Conservation (phyloP, 2,113 vertebrate species). For the Silurus asotus region DNA sequence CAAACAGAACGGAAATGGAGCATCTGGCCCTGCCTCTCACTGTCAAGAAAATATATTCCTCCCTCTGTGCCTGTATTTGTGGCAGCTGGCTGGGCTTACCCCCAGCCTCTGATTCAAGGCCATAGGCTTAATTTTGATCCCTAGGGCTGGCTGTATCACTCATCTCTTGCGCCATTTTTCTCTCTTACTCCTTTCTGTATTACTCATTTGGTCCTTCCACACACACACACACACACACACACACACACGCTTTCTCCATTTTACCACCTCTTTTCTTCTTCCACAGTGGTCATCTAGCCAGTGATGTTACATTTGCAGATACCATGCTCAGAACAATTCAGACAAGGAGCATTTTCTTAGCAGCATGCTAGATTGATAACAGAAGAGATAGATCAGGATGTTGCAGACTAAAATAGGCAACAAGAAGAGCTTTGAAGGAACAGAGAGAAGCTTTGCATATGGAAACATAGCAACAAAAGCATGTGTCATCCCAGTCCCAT, state of each 20-base stretch:
- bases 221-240: background rate
- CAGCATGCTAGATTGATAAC: background rate
- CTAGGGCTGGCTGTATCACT: conserved; percentile 42
- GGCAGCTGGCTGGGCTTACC: conserved; percentile 52
- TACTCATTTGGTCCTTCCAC: background rate
- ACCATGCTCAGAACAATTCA: conserved; percentile 11
- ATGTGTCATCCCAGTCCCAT: conserved; percentile 30
- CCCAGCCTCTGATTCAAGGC: conserved; percentile 48
- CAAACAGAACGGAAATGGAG: conserved; percentile 34
- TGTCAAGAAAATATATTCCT: conserved; percentile 50
- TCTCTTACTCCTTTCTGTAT: background rate
- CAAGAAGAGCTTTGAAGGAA: conserved; percentile 16
- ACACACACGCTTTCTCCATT: background rate
- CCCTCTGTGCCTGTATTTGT: conserved; percentile 35
- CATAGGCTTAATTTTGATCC: conserved; percentile 55
- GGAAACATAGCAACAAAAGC: conserved; percentile 30
- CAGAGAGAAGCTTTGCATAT: conserved; percentile 19
- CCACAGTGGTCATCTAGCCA: conserved; percentile 19
- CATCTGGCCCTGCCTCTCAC: conserved; percentile 34
- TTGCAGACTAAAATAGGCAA: conserved; percentile 4
- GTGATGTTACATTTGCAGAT: conserved; percentile 21
- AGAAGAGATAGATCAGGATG: conserved; percentile 20
- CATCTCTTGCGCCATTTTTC: background rate
- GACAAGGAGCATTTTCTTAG: background rate
- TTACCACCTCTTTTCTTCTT: background rate